Evolutionary conservation across 2,113 vertebrate species (phyloP).

Genomic region (Oenanthe oenanthe): DNA sequence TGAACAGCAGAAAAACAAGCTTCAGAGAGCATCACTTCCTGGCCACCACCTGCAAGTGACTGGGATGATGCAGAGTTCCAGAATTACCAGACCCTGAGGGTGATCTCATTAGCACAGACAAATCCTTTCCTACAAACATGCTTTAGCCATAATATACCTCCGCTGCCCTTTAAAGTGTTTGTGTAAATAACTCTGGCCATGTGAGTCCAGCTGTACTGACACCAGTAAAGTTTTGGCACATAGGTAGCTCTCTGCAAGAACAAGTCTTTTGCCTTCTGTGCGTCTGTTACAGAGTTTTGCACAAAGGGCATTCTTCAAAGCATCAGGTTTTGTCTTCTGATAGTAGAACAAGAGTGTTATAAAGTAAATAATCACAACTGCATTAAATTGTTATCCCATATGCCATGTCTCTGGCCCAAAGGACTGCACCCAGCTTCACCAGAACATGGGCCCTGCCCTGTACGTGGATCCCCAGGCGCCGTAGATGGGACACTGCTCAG

Average conservation of each 20-base stretch:
- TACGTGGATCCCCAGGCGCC: rapidly evolving
- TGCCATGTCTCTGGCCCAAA: neutral
- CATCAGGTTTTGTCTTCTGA: rapidly evolving
- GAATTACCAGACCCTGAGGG: neutral
- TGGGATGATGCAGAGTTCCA: neutral
- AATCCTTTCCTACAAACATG: neutral
- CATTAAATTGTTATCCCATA: neutral
- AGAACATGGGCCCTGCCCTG: neutral
- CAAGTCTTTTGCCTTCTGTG: neutral
- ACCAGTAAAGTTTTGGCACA: neutral
- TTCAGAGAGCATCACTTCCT: neutral
- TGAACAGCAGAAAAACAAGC: neutral
- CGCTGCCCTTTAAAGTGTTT: neutral
- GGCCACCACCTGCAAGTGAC: neutral
- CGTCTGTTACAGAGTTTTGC: neutral
- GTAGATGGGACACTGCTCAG: neutral
- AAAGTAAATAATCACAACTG: neutral
- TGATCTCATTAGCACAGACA: neutral
- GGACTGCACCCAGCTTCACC: neutral
- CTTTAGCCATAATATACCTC: neutral
- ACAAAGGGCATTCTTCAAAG: neutral
- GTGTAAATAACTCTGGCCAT: neutral
- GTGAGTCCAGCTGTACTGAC: neutral
- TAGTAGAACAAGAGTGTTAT: neutral
- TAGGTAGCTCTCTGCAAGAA: neutral